phyloP scores from a whole-genome alignment of 2,113 vertebrate species.

The Gobio gobio region DNA sequence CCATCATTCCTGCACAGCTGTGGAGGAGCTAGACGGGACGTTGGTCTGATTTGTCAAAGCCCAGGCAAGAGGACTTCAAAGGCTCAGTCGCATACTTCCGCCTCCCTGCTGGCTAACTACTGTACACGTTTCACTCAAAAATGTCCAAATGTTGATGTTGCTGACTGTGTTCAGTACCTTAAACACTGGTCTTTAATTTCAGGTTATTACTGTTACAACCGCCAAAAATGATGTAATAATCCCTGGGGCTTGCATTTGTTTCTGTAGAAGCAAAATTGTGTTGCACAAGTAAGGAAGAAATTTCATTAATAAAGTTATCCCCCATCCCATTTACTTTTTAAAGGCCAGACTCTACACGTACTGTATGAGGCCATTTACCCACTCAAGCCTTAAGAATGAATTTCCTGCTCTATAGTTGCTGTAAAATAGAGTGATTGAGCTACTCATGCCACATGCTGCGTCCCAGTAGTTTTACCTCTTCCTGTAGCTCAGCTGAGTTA shows the following conservation, averaged over 20 bases:
- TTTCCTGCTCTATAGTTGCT: constrained; percentile 27
- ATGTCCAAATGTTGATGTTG: constrained; percentile 45
- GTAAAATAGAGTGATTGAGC: constrained; percentile 19
- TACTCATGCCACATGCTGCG: not conserved
- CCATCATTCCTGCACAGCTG: constrained; percentile 27
- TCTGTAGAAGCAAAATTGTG: not conserved
- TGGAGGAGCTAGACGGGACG: constrained; percentile 2
- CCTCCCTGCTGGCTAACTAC: constrained; percentile 24
- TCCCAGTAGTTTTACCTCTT: constrained; percentile 11
- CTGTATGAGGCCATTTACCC: not conserved
- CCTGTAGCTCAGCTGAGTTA: not conserved
- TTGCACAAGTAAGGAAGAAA: not conserved
- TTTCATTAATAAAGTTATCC: not conserved
- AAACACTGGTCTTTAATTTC: constrained; percentile 20
- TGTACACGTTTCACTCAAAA: constrained; percentile 16
- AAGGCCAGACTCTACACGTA: not conserved
- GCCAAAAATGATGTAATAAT: constrained; percentile 23
- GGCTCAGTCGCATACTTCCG: constrained; percentile 20
- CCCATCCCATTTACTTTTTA: too few relatives aligned
- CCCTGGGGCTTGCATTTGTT: not conserved
- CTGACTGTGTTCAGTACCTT: constrained; percentile 23
- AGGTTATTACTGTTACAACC: constrained; percentile 17
- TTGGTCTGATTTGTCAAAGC: constrained; percentile 50
- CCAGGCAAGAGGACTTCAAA: constrained; percentile 49
- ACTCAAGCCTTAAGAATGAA: not conserved